These are phyloP conservation scores for Tinea pellionella DNA, from an alignment of 2,888 invertebrate genomes.

Conservation along the genomic window DNA sequence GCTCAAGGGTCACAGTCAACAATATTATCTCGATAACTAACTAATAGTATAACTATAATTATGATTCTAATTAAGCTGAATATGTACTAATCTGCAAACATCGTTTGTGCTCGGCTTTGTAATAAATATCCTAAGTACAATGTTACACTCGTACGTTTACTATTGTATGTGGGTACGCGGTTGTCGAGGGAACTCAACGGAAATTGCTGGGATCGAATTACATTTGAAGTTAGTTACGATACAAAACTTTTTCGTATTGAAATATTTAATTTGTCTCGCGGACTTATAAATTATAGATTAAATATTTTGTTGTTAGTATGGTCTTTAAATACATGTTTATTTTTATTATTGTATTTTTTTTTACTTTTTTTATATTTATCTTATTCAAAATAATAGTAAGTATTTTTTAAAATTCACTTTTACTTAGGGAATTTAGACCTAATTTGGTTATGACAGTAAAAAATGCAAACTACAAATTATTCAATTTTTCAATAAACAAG, in stretches of 20 bases:
- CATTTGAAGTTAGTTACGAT: slow-evolving; percentile 18
- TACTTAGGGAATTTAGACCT: too few species aligned
- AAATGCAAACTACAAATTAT: too few species aligned
- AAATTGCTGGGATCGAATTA: slow-evolving; percentile 32
- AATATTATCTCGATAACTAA: slow-evolving; percentile 50
- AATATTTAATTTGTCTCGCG: too few species aligned
- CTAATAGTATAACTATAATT: slow-evolving; percentile 18
- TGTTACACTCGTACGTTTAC: neutral
- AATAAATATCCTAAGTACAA: neutral
- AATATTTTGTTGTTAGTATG: too few species aligned
- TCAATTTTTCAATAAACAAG: too few species aligned
- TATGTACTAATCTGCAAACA: slow-evolving; percentile 27
- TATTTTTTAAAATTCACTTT: too few species aligned
- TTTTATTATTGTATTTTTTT: too few species aligned
- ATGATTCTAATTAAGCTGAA: slow-evolving; percentile 28
- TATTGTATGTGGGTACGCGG: slow-evolving; percentile 18
- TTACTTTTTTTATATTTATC: too few species aligned
- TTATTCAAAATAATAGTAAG: too few species aligned
- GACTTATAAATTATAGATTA: too few species aligned
- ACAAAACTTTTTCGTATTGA: neutral
- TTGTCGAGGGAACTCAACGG: slow-evolving; percentile 30
- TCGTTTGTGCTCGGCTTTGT: slow-evolving; percentile 13
- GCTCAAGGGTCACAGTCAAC: slow-evolving; percentile 49
- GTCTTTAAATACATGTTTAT: too few species aligned
- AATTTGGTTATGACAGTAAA: too few species aligned